Evolutionary conservation across 2,888 invertebrate species (phyloP).

Genomic region (Pandemis cinnamomeana): DNA sequence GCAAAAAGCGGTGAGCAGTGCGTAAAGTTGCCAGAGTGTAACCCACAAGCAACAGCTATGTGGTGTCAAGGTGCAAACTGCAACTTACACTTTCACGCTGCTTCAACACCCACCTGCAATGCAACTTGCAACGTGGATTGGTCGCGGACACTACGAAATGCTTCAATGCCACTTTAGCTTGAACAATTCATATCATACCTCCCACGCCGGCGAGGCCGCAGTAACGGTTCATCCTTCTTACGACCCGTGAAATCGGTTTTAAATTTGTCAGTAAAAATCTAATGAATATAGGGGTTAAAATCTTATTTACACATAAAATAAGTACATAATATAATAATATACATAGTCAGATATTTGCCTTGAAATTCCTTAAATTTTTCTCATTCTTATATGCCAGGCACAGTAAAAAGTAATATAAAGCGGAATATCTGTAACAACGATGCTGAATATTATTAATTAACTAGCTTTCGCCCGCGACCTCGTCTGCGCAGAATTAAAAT

Average conservation of each 20-base stretch:
- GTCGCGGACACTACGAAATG: constrained; percentile 5
- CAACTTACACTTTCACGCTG: not conserved
- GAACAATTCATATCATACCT: constrained; percentile 29
- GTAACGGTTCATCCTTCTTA: constrained; percentile 7
- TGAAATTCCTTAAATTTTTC: no score
- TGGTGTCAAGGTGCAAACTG: not conserved
- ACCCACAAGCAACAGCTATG: not conserved
- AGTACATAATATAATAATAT: no score
- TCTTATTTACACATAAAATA: no score
- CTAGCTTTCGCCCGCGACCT: no score
- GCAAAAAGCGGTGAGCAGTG: not conserved
- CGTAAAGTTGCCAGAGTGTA: no score
- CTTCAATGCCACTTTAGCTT: constrained; percentile 16
- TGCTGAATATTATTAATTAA: no score
- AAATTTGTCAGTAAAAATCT: not conserved
- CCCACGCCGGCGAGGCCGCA: constrained; percentile 17
- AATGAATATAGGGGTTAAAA: no score
- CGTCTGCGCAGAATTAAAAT: no score
- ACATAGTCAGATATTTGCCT: no score
- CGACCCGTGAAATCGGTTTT: not conserved
- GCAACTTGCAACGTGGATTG: not conserved
- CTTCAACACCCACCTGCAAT: not conserved
- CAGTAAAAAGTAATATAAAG: no score
- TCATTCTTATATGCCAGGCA: no score
- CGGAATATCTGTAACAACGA: no score